Conservation (phyloP, 2,888 invertebrate species). For the Cantharis lateralis region DNA sequence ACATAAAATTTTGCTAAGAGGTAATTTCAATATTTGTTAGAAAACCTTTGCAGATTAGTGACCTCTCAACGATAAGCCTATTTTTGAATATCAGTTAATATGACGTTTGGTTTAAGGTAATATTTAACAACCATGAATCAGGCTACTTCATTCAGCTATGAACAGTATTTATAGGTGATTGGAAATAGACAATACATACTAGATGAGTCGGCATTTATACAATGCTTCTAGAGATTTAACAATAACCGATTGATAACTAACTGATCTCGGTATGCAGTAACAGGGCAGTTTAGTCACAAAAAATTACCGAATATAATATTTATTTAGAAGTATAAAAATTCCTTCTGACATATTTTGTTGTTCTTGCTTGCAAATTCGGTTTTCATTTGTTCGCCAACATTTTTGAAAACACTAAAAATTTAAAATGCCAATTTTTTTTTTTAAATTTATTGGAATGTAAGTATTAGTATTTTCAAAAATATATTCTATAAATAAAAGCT, state of each 20-base stretch:
- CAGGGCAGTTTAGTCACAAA: not conserved
- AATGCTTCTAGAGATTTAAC: not conserved
- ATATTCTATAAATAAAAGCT: too few relatives aligned
- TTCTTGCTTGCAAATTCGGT: fast-evolving
- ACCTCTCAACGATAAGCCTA: not conserved
- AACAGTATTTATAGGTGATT: not conserved
- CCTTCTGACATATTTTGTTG: not conserved
- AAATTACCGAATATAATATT: not conserved
- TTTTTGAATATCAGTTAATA: not conserved
- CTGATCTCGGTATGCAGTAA: not conserved
- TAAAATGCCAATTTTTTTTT: too few relatives aligned
- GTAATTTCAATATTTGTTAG: too few relatives aligned
- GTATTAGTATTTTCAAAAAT: too few relatives aligned
- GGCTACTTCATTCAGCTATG: not conserved
- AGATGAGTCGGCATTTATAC: not conserved
- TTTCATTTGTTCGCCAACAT: not conserved
- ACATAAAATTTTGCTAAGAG: too few relatives aligned
- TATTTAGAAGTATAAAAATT: not conserved
- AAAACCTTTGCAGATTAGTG: too few relatives aligned
- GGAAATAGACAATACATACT: not conserved
- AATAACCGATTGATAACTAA: not conserved
- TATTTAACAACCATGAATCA: not conserved
- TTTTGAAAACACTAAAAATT: too few relatives aligned
- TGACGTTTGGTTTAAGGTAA: not conserved
- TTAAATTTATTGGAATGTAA: too few relatives aligned